Evolutionary conservation across 2,888 invertebrate species (phyloP).

Genomic region (Tenthredo distinguenda): DNA sequence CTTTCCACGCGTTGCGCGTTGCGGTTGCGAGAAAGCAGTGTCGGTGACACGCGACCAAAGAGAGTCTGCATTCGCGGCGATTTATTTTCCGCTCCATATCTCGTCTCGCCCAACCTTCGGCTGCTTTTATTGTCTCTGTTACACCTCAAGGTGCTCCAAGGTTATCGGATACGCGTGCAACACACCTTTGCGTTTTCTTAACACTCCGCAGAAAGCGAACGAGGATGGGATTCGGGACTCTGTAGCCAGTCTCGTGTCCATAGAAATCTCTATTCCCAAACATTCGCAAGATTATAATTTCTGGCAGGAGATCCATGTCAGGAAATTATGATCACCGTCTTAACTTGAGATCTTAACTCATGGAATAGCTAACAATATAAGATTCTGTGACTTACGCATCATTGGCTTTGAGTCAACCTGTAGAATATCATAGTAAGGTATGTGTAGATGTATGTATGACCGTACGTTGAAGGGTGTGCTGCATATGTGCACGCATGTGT

Average conservation of each 20-base stretch:
- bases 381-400: constrained; percentile 10
- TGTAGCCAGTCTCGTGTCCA: not conserved
- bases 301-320: not conserved
- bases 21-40: constrained; percentile 58
- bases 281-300: not conserved
- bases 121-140: constrained; percentile 30
- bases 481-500: constrained; percentile 32
- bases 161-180: constrained; percentile 53
- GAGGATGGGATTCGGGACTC: not conserved
- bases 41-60: constrained; percentile 57
- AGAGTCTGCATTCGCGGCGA: constrained; percentile 42
- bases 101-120: constrained; percentile 27
- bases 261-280: not conserved
- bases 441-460: constrained; percentile 18
- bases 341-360: not conserved
- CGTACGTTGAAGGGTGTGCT: constrained; percentile 27
- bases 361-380: not conserved
- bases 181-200: constrained; percentile 17
- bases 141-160: constrained; percentile 53
- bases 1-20: constrained; percentile 46
- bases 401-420: constrained; percentile 43
- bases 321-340: not conserved
- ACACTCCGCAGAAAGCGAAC: not conserved
- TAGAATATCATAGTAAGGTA: constrained; percentile 8
- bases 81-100: constrained; percentile 58